Base-by-base conservation (phyloP, 2,113 vertebrate genomes). In the Pampusana beccarii region DNA sequence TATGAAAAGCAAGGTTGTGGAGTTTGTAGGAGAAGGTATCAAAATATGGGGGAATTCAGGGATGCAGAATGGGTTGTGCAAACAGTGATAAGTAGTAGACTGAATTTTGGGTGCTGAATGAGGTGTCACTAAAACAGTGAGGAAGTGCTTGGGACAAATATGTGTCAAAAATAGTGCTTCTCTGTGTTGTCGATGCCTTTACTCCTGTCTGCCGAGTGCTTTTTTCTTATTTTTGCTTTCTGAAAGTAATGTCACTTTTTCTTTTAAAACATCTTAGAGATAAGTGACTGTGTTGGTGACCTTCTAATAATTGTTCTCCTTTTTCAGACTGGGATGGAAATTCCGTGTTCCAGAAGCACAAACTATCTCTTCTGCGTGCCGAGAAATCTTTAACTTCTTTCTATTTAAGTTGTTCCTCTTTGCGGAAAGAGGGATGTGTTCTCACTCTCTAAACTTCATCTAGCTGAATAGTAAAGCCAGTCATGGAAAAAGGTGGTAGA, bases 311-410 rank as follows among this genome's bases (percentile, higher is more conserved):
- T 23, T n/a, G 12, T 46, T 86, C 34, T 13, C 3, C 11, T 64
- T 65, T 85, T 92, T 53, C 31, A 46, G 26, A 33, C 26, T 56
- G 17, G 8, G 34, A 48, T 72, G 51, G 33, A 56, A 48, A 31
- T 75, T 77, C 26, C 2, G 0, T 57, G 38, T 75, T 90, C 44
- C 34, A 60, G 53, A 69, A 86, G 33, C 0, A 0, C 11, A 14
- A 7, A 5, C 2, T 53, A 4, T 46, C 7, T 46, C 36, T 65
- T 60, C 20, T 88, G 8, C 72, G 34, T 58, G 28, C 58, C 75
- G 54, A 10, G 14, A 79, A 61, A 25, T 54, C 9, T 66, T 58
- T n/a, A 26, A 40, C 19, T 87, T 80, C 64, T 83, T 54, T 40
- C 31, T 46, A 13, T 58, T 40, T n/a, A 81, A 74, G 23, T 34